Base-by-base conservation (phyloP, 1,140 invertebrate genomes). In the Drosophila bocqueti region DNA sequence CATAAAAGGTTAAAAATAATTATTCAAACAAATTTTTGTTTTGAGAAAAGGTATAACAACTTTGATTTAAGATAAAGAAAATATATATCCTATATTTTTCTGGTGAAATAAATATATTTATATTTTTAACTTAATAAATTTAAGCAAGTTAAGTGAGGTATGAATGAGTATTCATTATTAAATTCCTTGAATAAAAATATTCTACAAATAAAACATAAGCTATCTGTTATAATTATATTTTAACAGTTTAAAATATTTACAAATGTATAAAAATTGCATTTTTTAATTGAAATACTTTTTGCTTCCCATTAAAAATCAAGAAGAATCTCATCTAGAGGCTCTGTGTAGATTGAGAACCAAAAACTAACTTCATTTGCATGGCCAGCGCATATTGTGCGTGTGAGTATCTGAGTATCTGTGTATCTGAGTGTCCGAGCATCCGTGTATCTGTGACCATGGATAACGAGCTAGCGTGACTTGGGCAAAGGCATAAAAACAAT, bases 291-390 rank as follows among this genome's bases (percentile, higher is more conserved):
- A 9, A n/a, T 6, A 29, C 26, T 10, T 36, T 21, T 9, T 4
- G 38, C 10, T 36, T 24, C 3, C 2, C 9, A 2, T 24, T 24
- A 4, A 24, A 38, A 24, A 6, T 11, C 4, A 10, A 55, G 9
- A 55, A 38, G 0, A 21, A 6, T 0, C 2, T 1, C 2, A 24
- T 49, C 15, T 24, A 24, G 3, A 4, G 3, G 18, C 10, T 26
- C 18, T 16, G 34, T 55, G 52, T 55, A 16, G 21, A 38, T 38
- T 38, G 34, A 40, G 71, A 81, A 80, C 69, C 85, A 79, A 84
- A 89, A 89, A 90, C 85, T 84, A 90, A 89, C 84, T 89, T 84
- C 77, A 89, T 89, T 89, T 89, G 77, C 80, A 87, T 87, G 75
- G 49, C 52, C 29, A 55, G 52, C 69, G 68, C 69, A 72, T 79